Percentiles rank a stretch among this genome's conserved stretches.
Conservation (phyloP, 2,888 invertebrate genomes). For the Apodemia mormo region DNA sequence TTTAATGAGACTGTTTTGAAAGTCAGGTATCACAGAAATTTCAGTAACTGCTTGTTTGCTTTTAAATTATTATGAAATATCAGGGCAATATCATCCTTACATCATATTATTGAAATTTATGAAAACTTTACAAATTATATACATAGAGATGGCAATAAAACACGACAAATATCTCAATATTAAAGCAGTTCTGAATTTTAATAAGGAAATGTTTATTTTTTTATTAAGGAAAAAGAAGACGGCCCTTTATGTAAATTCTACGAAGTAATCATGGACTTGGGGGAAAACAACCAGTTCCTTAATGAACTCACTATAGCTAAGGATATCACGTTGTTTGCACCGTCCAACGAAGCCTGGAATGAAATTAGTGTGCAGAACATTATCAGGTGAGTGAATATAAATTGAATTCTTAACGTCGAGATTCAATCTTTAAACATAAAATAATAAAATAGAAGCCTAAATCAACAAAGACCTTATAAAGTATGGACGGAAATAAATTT, state of each 20-base stretch:
- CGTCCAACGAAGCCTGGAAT: constrained; percentile 93
- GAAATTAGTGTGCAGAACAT: constrained; percentile 87
- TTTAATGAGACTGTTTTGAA: too few relatives aligned
- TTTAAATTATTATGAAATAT: too few relatives aligned
- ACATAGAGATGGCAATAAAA: too few relatives aligned
- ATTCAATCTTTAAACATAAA: constrained; percentile 2
- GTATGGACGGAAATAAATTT: too few relatives aligned
- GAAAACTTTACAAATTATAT: too few relatives aligned
- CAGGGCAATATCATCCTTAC: too few relatives aligned
- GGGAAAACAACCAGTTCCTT: constrained; percentile 86
- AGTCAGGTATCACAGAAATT: neutral
- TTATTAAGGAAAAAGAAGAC: constrained; percentile 69
- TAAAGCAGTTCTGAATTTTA: neutral
- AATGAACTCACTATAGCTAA: constrained; percentile 85
- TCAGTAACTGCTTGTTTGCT: constrained; percentile 18
- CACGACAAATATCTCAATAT: too few relatives aligned
- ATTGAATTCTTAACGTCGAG: constrained; percentile 11
- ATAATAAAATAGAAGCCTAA: neutral
- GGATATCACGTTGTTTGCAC: constrained; percentile 93
- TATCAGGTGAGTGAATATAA: constrained; percentile 66
- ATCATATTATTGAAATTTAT: too few relatives aligned
- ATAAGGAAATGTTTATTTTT: neutral
- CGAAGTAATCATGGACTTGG: constrained; percentile 89
- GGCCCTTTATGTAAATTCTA: constrained; percentile 90
- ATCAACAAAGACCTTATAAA: neutral